Base-by-base conservation (phyloP, 2,797 vertebrate genomes). In the Spea hammondii region DNA sequence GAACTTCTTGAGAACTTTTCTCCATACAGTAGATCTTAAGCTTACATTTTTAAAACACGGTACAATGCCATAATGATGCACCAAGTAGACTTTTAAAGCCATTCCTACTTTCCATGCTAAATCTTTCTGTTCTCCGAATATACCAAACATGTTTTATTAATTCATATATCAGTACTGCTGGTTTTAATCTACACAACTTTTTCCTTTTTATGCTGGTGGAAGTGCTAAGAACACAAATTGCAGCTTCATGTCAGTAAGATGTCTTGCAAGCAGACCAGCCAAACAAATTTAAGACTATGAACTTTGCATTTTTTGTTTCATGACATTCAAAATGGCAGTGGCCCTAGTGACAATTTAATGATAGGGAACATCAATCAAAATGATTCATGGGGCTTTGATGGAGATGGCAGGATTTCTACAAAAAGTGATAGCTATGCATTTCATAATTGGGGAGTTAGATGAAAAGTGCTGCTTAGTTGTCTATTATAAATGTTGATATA, bases 321-420 rank as follows among this genome's bases (percentile, higher is more conserved):
- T 76, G 79, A 62, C 79, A 80, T 76, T 81, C 70, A 69, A 70
- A 77, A 77, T 62, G 11, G 73, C 44, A 73, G 74, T 54, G 54
- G 74, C 54, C 74, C 70, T 60, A n/a, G n/a, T 77, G 79, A 72
- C 74, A 77, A 49, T 55, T 67, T 81, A 69, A 77, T 81, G 79
- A 77, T 59, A 69, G 44, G 65, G 55, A 14, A 77, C 65, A 82
- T 82, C 74, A 77, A 77, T 77, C 75, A 82, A 62, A 77, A 48
- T 51, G 13, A 68, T 67, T 69, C 65, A 68, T 82, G 65, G 44
- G 13, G 70, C 14, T 69, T 6, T 47, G 14, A 55, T 77, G 8
- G 44, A 82, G 77, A 77, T 67, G 57, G 68, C 79, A 71, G 48
- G 53, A 54, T 49, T 53, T 82, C 65, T 44, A 47, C 70, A 55